Evolutionary conservation across 2,113 vertebrate genomes (phyloP), one percentile per base, ranked within the genome.

Genomic region (Tragelaphus scriptus): DNA sequence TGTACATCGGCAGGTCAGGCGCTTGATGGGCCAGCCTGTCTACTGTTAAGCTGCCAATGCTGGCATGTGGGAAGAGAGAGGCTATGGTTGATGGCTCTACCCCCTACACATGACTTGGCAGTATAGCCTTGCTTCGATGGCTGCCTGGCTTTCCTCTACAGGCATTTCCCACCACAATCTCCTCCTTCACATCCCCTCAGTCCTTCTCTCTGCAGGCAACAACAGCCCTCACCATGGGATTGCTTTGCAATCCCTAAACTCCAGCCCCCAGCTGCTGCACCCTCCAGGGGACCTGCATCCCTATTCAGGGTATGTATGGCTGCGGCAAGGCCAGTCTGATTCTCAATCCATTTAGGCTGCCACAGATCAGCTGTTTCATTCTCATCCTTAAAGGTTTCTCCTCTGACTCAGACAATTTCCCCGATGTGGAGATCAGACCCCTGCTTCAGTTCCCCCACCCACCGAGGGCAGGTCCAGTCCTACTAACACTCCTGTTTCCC

Each of bases 371-470:
- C 63, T 65, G 30, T 65, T 32, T 65, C 63, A 32, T 15, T 65
- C 30, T 65, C 30, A 65, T 7, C 61, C 61, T 65, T 65, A 17
- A 65, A 32, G 12, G 26, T 28, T 61, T 61, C 5, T 61, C 59
- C 61, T 32, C 61, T 16, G 15, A 65, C 61, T 65, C 59, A 61
- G 59, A 61, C 61, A 65, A 4, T 17, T 65, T 6, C 30, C 15
- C 30, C 0, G 1, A 3, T 8, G 1, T 65, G 30, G 61, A 6
- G 7, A 65, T 65, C 6, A 0, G 15, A 65, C 0, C 3, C 30
- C 15, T 32, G 61, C 61, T 32, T 65, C 61, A 65, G 61, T 17
- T 32, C 30, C 61, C 61, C 15, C 7, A 32, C 30, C 30, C 15
- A 0, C 14, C 3, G 3, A 32, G 0, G 3, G 61, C 61, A 65